Base-by-base conservation (phyloP, 2,113 vertebrate genomes). In the Myotis yumanensis region DNA sequence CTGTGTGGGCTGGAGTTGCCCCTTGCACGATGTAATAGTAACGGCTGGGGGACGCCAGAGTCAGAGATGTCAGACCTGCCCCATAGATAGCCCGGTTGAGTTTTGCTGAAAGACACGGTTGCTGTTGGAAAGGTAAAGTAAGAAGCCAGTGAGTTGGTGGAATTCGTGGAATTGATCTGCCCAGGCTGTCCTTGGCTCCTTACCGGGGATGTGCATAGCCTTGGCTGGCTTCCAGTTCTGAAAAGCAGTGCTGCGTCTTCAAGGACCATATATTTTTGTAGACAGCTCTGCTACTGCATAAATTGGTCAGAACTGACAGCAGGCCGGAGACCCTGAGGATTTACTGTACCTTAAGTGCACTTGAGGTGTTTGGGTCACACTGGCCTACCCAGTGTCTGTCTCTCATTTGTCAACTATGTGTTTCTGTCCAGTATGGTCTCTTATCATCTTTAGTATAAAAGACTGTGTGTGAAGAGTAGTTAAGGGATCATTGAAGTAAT, bases 151-250 rank as follows among this genome's bases (percentile, higher is more conserved):
- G 30, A 76, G 84, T 73, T 62, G n/a, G 32, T 87, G 62, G 48
- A 35, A 73, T 76, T 80, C 35, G 64, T 12, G 52, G 48, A 30
- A 30, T 8, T 84, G n/a, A 71, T 73, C 75, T 85, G 88, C 90
- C 80, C 88, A 94, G 64, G 9, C 81, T 54, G 86, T 51, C 68
- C 35, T 86, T 94, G 86, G 46, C 68, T 92, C 54, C 68, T 91
- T 28, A 30, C 66, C 30, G 51, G 59, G 64, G 51, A 71, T 35
- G 12, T 82, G 16, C 51, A n/a, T 4, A 93, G n/a, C 54, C 12
- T 52, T 96, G 94, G 80, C 75, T 59, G 23, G 75, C 80, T 30
- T 73, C 86, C 87, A 86, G 12, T 57, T 95, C n/a, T 62, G 22
- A 69, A 90, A 57, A 87, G 62, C 86, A 52, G 64, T 37, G 83